Conservation (phyloP, 2,888 invertebrate species). For the Lordiphosa andalusiaca region DNA sequence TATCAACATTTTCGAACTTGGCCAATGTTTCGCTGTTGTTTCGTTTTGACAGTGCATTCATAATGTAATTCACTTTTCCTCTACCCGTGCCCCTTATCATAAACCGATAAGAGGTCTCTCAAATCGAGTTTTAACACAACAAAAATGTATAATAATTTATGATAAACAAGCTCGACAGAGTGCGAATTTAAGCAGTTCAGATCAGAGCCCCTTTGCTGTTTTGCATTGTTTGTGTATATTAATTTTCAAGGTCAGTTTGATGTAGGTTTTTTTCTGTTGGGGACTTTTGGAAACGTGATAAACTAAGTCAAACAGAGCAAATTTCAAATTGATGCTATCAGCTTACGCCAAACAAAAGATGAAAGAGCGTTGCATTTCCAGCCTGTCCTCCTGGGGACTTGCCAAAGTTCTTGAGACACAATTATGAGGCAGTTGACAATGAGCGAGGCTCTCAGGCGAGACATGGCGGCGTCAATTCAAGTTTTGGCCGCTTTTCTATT, state of each 20-base stretch:
- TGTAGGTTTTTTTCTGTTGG: constrained; percentile 12
- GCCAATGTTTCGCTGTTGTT: neutral
- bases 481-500: constrained; percentile 20
- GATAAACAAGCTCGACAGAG: constrained; percentile 37
- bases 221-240: constrained; percentile 17
- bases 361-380: constrained; percentile 29
- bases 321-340: constrained; percentile 16
- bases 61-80: constrained; percentile 2
- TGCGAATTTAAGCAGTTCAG: constrained; percentile 32
- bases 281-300: constrained; percentile 24
- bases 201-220: constrained; percentile 13
- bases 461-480: constrained; percentile 44
- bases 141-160: constrained; percentile 21
- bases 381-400: constrained; percentile 11
- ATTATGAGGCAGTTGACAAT: constrained; percentile 49
- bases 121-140: constrained; percentile 25
- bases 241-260: constrained; percentile 38
- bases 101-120: constrained; percentile 20
- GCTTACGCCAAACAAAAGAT: constrained; percentile 38
- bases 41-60: constrained; percentile 22
- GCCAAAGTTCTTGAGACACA: constrained; percentile 38
- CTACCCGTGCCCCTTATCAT: constrained; percentile 1
- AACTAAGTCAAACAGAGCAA: constrained; percentile 27
- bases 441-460: constrained; percentile 64
- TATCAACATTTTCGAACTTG: constrained; percentile 4